These are phyloP conservation scores for Acleris cristana DNA, from an alignment of 2,888 invertebrate species.

Conservation along the genomic window DNA sequence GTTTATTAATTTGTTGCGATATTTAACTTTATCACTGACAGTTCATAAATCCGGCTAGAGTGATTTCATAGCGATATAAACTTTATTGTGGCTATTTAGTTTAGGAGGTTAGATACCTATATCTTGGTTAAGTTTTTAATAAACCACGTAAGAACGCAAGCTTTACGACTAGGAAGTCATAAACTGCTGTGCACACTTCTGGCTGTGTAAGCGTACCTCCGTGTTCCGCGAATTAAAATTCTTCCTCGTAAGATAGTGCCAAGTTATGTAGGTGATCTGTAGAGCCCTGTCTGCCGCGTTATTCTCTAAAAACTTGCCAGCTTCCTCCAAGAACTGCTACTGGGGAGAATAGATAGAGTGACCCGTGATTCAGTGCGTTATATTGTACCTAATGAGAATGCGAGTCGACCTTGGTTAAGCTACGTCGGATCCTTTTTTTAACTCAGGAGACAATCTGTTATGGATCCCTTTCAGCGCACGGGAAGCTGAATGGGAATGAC, in stretches of 20 bases:
- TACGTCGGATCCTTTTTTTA: too few species aligned
- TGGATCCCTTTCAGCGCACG: too few species aligned
- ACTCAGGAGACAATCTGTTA: too few species aligned
- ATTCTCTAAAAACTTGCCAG: too few species aligned
- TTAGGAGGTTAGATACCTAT: background rate
- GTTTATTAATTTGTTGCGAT: constrained; percentile 46
- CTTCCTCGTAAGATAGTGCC: constrained; percentile 55
- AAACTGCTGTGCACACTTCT: constrained; percentile 8
- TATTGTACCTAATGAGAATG: too few species aligned
- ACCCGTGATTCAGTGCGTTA: too few species aligned
- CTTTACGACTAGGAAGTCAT: constrained; percentile 10
- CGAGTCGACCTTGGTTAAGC: too few species aligned
- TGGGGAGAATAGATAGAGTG: too few species aligned
- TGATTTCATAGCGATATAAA: constrained; percentile 20
- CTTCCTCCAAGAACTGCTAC: too few species aligned
- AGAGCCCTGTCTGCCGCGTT: constrained; percentile 48
- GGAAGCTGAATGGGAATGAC: too few species aligned
- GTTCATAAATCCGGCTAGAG: constrained; percentile 14
- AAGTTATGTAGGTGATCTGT: constrained; percentile 25
- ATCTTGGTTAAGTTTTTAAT: background rate
- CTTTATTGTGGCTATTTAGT: constrained; percentile 11
- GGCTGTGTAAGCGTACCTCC: constrained; percentile 26
- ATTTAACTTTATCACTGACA: constrained; percentile 37
- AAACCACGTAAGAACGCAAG: background rate
- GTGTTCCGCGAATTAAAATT: constrained; percentile 38